These are phyloP conservation scores for Psilopsiagon aurifrons DNA, from an alignment of 2,113 vertebrate species.

Conservation along the genomic window DNA sequence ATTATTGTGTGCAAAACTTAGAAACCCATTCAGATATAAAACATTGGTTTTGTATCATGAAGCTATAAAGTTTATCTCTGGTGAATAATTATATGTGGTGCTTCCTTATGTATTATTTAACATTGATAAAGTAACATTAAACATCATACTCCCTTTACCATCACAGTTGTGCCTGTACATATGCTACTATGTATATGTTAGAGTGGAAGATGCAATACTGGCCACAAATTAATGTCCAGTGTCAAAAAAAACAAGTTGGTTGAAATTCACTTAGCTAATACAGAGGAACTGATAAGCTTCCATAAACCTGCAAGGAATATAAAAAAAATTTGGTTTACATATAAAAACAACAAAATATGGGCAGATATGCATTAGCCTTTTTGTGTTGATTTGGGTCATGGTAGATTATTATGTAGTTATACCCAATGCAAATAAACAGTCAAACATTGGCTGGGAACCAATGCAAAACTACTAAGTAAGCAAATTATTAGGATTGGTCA, in stretches of 20 bases:
- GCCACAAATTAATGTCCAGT: background rate
- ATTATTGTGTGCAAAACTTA: background rate
- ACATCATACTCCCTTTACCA: background rate
- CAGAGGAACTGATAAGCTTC: background rate
- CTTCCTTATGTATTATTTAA: background rate
- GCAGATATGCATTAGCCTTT: background rate
- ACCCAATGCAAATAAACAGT: fast-evolving
- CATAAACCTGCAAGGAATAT: background rate
- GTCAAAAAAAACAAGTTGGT: background rate
- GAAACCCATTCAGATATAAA: background rate
- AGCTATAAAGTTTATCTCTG: background rate
- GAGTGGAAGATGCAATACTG: background rate
- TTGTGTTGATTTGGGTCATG: background rate
- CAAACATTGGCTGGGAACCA: background rate
- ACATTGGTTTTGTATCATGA: background rate
- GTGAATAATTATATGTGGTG: background rate
- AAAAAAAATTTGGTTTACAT: background rate
- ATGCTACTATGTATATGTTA: background rate
- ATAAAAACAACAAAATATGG: background rate
- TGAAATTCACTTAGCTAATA: background rate
- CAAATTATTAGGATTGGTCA: background rate
- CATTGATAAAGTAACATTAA: background rate
- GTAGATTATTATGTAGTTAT: background rate
- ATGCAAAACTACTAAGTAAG: background rate
- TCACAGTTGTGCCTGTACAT: background rate